Evolutionary conservation across 2,113 vertebrate genomes (phyloP).

Genomic region (Menura novaehollandiae): DNA sequence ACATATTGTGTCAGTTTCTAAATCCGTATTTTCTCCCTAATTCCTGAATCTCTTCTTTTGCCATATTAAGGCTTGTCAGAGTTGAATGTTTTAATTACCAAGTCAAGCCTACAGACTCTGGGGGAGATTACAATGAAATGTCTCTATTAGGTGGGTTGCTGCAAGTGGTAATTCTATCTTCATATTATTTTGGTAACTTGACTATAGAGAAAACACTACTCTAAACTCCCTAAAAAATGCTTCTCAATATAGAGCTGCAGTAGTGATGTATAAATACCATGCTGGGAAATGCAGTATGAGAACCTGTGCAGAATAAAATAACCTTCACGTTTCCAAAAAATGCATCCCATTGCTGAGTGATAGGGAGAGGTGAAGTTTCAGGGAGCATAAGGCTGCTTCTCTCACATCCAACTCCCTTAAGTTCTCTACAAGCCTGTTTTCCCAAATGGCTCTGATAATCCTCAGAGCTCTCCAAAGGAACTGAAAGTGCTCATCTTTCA

Average conservation of each 20-base stretch:
- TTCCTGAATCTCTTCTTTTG: constrained; percentile 42
- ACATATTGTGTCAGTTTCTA: constrained; percentile 9
- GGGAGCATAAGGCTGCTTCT: neutral
- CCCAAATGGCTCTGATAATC: neutral
- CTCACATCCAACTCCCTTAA: neutral
- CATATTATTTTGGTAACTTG: neutral
- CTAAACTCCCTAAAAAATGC: neutral
- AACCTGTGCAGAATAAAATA: neutral
- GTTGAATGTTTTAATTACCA: constrained; percentile 10
- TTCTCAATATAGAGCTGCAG: neutral
- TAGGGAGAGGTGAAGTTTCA: neutral
- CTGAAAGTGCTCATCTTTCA: neutral
- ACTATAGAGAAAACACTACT: neutral
- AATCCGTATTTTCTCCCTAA: constrained; percentile 29
- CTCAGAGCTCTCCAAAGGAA: neutral
- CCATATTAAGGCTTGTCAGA: constrained; percentile 8
- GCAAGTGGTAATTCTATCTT: neutral
- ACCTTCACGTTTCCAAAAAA: neutral
- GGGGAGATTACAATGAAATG: neutral
- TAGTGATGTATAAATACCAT: neutral
- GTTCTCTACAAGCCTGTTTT: neutral
- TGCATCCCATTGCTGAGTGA: fast-evolving
- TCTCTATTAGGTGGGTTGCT: neutral
- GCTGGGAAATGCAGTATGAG: neutral
- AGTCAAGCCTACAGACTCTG: neutral